Evolutionary conservation across 2,797 vertebrate genomes (phyloP).

Genomic region (Orestias chungarensis): DNA sequence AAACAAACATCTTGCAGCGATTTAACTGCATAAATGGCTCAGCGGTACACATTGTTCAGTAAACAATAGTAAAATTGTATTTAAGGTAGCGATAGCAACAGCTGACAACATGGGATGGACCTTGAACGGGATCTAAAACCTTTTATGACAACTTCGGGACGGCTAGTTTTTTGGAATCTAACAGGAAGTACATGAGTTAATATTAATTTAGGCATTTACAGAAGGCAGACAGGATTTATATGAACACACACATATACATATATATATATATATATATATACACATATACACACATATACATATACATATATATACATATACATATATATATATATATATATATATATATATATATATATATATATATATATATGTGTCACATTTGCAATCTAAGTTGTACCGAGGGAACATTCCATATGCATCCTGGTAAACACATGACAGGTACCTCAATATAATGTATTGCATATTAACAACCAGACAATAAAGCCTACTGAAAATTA

Average conservation of each 20-base stretch:
- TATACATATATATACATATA: no score
- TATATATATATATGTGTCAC: no score
- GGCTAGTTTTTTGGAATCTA: neutral
- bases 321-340: no score
- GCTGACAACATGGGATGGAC: constrained; percentile 32
- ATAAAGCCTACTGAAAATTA: constrained; percentile 39
- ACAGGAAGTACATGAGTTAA: constrained; percentile 56
- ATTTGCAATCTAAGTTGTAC: neutral
- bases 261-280: no score
- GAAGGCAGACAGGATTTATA: neutral
- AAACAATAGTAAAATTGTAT: constrained; percentile 60
- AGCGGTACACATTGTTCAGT: constrained; percentile 29
- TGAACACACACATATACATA: neutral
- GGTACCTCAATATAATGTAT: constrained; percentile 27
- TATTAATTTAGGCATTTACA: constrained; percentile 61
- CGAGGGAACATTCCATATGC: constrained; percentile 1
- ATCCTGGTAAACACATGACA: constrained; percentile 13
- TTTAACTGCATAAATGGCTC: constrained; percentile 5
- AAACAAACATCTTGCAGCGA: neutral
- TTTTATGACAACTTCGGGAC: constrained; percentile 28
- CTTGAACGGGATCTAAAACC: constrained; percentile 31
- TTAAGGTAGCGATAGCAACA: constrained; percentile 47
- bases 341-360: no score
- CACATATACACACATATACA: no score
- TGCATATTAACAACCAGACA: constrained; percentile 34